Percentiles rank a stretch among this genome's conserved stretches.
These are phyloP conservation scores for Leptoteleia sp. DNA, from an alignment of 1,140 invertebrate species.

Conservation along the genomic window DNA sequence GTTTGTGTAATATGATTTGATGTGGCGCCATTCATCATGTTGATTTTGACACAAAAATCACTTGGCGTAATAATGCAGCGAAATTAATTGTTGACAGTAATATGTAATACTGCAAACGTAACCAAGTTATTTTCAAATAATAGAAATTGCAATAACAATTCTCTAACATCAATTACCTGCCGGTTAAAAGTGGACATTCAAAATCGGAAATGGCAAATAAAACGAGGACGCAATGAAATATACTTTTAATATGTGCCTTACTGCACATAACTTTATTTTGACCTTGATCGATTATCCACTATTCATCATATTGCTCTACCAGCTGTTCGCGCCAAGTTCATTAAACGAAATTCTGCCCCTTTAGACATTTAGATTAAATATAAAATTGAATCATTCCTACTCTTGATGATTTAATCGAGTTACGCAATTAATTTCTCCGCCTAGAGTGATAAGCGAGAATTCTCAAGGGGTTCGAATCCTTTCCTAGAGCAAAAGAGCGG, in stretches of 20 bases:
- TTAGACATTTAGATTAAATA: conserved; percentile 56
- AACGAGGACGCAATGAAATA: conserved; percentile 28
- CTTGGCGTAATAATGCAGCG: conserved; percentile 8
- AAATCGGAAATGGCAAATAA: too few species aligned
- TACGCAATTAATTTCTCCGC: conserved; percentile 63
- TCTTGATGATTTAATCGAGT: conserved; percentile 59
- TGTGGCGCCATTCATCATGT: too few species aligned
- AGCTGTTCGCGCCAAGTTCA: conserved; percentile 58
- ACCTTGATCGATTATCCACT: conserved; percentile 54
- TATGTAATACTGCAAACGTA: conserved; percentile 8
- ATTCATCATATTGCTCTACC: conserved; percentile 51
- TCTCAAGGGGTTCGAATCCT: conserved; percentile 61
- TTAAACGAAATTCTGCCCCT: conserved; percentile 51
- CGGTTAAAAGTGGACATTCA: too few species aligned
- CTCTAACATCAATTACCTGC: too few species aligned
- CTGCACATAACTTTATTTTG: conserved; percentile 47
- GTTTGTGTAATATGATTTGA: conserved; percentile 13
- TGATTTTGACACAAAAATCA: conserved; percentile 27
- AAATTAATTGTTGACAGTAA: conserved; percentile 20
- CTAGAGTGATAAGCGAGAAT: conserved; percentile 58
- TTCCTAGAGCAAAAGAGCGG: conserved; percentile 52
- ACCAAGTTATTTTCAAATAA: conserved; percentile 11
- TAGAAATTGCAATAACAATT: not conserved
- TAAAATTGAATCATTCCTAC: conserved; percentile 54
- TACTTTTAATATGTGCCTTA: conserved; percentile 41